Conservation (phyloP, 2,113 vertebrate species). For the Ophthalmolycus amberensis region DNA sequence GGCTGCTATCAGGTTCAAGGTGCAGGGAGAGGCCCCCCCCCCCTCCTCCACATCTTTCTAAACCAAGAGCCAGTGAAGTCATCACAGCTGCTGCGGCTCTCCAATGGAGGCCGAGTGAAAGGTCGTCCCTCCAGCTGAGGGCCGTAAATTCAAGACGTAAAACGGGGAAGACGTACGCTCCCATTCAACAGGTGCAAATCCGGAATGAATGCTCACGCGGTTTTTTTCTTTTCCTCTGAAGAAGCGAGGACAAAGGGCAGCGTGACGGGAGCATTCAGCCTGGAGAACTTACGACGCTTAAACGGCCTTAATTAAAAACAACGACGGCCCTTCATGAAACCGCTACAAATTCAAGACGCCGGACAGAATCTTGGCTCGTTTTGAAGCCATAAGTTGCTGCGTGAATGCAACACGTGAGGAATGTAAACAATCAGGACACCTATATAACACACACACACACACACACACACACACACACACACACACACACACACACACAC, state of each 20-base stretch:
- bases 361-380: conserved; percentile 33
- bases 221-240: not conserved
- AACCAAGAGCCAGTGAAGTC: conserved; percentile 69
- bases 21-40: conserved; percentile 17
- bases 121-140: conserved; percentile 79
- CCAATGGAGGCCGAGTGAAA: conserved; percentile 65
- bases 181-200: conserved; percentile 78
- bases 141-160: conserved; percentile 79
- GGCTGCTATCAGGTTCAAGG: conserved; percentile 71
- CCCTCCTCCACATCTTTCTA: conserved; percentile 25
- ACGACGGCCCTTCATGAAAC: conserved; percentile 43
- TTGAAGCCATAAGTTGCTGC: not conserved
- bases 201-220: conserved; percentile 67
- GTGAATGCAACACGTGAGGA: conserved; percentile 12
- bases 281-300: conserved; percentile 40
- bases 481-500: not conserved
- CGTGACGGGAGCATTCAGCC: conserved; percentile 51
- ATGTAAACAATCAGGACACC: conserved; percentile 2
- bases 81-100: conserved; percentile 73
- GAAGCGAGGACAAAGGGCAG: conserved; percentile 53
- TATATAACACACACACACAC: not conserved
- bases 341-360: conserved; percentile 23
- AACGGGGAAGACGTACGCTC: conserved; percentile 70
- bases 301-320: conserved; percentile 39
- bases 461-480: too few species aligned